Evolutionary conservation across 2,113 vertebrate species (phyloP).

Genomic region (Piprites chloris): DNA sequence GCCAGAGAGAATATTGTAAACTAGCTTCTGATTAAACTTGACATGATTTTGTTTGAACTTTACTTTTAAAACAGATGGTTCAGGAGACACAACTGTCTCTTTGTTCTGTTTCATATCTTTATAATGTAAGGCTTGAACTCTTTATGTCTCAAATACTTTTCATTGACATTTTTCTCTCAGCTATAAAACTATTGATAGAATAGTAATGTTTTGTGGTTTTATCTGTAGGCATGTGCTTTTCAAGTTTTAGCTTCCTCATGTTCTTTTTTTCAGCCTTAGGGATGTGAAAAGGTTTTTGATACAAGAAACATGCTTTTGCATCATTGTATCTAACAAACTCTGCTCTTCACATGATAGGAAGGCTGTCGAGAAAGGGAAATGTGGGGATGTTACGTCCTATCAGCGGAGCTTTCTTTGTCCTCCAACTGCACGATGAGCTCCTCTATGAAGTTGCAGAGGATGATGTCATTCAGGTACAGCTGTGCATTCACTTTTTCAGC

Average conservation of each 20-base stretch:
- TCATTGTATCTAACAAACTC: neutral
- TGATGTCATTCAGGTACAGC: slow-evolving; percentile 86
- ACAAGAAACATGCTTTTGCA: neutral
- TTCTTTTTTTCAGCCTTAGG: neutral
- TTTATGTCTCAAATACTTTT: slow-evolving; percentile 5
- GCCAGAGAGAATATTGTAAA: neutral
- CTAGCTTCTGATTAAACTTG: slow-evolving; percentile 7
- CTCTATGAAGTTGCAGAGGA: slow-evolving; percentile 92
- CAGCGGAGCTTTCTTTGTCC: slow-evolving; percentile 87
- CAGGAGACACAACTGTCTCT: neutral
- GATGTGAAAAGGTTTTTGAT: neutral
- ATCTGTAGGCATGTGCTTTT: neutral
- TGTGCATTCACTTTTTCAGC: neutral
- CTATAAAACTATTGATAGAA: slow-evolving; percentile 13
- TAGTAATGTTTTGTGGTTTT: neutral
- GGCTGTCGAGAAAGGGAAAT: slow-evolving; percentile 6
- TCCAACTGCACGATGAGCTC: slow-evolving; percentile 96
- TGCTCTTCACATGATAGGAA: slow-evolving; percentile 44
- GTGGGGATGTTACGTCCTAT: slow-evolving; percentile 40
- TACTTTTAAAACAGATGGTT: slow-evolving; percentile 41
- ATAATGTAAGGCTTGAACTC: slow-evolving; percentile 1
- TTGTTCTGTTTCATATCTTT: slow-evolving; percentile 25
- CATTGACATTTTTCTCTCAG: neutral
- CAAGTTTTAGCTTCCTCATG: neutral
- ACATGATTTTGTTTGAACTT: slow-evolving; percentile 15